Base-by-base conservation (phyloP, 2,888 invertebrate species). In the Agrochola circellaris region DNA sequence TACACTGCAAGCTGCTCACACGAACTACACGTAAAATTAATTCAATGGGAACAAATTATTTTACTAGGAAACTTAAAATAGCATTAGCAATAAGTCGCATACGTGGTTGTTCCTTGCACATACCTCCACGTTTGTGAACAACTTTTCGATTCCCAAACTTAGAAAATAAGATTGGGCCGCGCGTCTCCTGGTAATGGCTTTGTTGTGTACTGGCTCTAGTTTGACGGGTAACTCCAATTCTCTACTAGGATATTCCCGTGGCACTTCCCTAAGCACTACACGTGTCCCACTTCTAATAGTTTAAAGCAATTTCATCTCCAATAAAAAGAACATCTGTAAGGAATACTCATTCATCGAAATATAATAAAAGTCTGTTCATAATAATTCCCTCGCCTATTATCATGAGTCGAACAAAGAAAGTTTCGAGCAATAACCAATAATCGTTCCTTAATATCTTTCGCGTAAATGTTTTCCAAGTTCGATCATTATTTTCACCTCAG, bases 131-230 rank as follows among this genome's bases (percentile, higher is more conserved):
- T 89, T 89, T 89, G 88, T 87, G 87, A 87, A 87, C 84, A 92
- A 93, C 89, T 91, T 92, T 92, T 88, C 92, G 91, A 92, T 92
- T 92, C 90, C 90, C 91, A 89, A 93, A 93, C 90, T 93, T 92
- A 89, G 91, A 89, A 93, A 93, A 94, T 94, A 94, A 93, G 93
- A 94, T 94, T 93, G 90, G 91, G 91, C 88, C 88, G 83, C 88
- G 90, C 90, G 89, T 91, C 91, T 90, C 89, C 89, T 90, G 89
- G 92, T 95, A 95, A 95, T 95, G 94, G 95, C 93, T 94, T 95
- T 95, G 93, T 95, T 95, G 94, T 95, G 95, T 95, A 92, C 92
- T 88, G 91, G 91, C 90, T 91, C 90, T 86, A 89, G 89, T 94
- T 93, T 92, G 93, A 92, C 93, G 92, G 90, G 91, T 89, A 90